These are phyloP conservation scores for Ictidomys tridecemlineatus DNA, from an alignment of 2,113 vertebrate genomes.

Conservation along the genomic window DNA sequence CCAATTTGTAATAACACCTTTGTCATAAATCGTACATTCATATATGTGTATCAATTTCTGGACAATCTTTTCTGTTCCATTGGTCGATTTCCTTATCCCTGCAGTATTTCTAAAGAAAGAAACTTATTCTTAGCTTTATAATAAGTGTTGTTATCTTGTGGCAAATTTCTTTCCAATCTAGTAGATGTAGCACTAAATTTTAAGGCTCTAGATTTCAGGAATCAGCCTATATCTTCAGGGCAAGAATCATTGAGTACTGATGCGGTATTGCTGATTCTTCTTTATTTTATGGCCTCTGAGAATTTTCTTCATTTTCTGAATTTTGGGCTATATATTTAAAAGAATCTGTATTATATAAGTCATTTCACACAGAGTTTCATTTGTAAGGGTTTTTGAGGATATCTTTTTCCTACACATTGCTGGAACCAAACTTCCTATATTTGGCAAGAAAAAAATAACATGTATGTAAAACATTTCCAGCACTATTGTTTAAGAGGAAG, in stretches of 20 bases:
- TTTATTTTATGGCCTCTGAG: slow-evolving; percentile 14
- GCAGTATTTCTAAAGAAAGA: not conserved
- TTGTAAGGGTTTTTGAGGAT: not conserved
- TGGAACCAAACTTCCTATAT: not conserved
- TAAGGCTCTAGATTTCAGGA: not conserved
- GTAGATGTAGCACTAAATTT: not conserved
- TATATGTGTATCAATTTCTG: not conserved
- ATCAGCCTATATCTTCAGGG: not conserved
- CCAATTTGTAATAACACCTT: not conserved
- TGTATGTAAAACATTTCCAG: not conserved
- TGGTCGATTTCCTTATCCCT: not conserved
- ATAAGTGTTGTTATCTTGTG: not conserved
- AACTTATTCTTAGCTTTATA: not conserved
- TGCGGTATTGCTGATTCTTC: not conserved
- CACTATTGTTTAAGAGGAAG: not conserved
- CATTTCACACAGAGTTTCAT: not conserved
- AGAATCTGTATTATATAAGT: not conserved
- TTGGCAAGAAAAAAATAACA: slow-evolving; percentile 1
- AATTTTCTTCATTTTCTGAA: not conserved
- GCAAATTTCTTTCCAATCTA: not conserved
- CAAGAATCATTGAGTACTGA: not conserved
- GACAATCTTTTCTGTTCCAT: not conserved
- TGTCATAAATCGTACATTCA: not conserved
- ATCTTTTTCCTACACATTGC: not conserved
- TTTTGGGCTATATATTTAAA: slow-evolving; percentile 25